These are phyloP conservation scores for Ctena decussata DNA, from an alignment of 2,888 invertebrate genomes.

Conservation along the genomic window DNA sequence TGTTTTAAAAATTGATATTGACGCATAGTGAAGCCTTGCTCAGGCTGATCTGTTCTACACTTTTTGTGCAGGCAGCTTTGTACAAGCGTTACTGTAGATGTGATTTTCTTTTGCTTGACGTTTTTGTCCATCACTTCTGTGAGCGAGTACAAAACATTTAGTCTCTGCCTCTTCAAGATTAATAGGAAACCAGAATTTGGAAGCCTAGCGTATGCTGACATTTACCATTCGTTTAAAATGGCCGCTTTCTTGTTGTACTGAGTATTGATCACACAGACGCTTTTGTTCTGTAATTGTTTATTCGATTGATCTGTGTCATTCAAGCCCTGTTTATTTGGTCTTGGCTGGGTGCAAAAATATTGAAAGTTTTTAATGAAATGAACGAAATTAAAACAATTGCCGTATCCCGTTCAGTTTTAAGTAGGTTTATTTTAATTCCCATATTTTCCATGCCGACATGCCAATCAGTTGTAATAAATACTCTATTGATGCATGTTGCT, in stretches of 20 bases:
- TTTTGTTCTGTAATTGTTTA: slow-evolving; percentile 57
- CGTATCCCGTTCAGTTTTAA: too few relatives aligned
- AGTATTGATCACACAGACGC: slow-evolving; percentile 51
- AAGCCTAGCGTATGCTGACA: not conserved
- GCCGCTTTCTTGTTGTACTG: not conserved
- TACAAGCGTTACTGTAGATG: too few relatives aligned
- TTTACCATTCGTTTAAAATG: not conserved
- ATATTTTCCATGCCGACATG: too few relatives aligned
- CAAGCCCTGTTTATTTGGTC: slow-evolving; percentile 42
- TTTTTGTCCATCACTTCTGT: not conserved
- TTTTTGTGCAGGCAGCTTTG: too few relatives aligned
- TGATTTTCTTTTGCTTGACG: not conserved
- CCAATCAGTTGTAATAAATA: too few relatives aligned
- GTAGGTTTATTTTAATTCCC: too few relatives aligned
- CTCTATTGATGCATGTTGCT: too few relatives aligned
- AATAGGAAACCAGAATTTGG: slow-evolving; percentile 4
- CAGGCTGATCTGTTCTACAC: too few relatives aligned
- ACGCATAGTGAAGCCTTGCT: too few relatives aligned
- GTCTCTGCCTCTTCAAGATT: not conserved
- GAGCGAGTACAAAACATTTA: not conserved
- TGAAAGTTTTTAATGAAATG: not conserved
- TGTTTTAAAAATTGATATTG: too few relatives aligned
- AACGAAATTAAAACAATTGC: not conserved
- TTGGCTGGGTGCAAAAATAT: not conserved
- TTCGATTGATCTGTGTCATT: slow-evolving; percentile 60